phyloP scores from a whole-genome alignment of 1,140 invertebrate species.

The Paralvinella palmiformis region DNA sequence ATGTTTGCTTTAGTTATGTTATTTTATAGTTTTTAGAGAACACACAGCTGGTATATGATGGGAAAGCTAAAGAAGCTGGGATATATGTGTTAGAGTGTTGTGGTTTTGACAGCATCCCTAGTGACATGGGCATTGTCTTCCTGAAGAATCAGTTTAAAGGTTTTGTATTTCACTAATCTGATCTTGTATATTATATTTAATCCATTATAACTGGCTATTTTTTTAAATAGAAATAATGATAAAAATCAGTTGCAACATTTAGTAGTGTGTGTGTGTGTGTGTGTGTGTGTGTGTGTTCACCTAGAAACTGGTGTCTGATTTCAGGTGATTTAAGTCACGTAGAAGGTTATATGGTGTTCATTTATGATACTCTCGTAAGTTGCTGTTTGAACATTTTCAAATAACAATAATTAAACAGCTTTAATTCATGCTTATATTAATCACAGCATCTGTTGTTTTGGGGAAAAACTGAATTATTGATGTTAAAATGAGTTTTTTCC shows the following conservation, averaged over 20 bases:
- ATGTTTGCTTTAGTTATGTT: background rate
- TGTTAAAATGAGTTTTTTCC: conserved; percentile 12
- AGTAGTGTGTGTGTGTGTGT: background rate
- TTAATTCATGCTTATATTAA: too few species aligned
- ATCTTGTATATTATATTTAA: conserved; percentile 2
- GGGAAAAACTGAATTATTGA: too few species aligned
- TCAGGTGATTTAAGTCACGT: too few species aligned
- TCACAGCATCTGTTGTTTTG: too few species aligned
- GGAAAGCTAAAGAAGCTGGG: conserved; percentile 67
- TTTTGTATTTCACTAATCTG: too few species aligned
- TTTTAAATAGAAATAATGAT: background rate
- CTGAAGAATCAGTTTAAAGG: conserved; percentile 46
- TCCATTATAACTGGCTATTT: background rate
- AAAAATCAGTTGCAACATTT: background rate
- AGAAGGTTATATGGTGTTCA: too few species aligned
- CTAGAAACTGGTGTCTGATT: background rate
- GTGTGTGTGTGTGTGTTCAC: background rate
- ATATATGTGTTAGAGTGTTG: conserved; percentile 82
- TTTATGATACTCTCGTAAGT: too few species aligned
- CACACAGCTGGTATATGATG: conserved; percentile 75
- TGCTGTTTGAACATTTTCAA: too few species aligned
- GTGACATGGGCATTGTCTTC: conserved; percentile 74
- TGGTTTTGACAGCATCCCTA: conserved; percentile 81
- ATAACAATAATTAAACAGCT: too few species aligned
- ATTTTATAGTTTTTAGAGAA: conserved; percentile 69